Evolutionary conservation across 2,888 invertebrate genomes (phyloP), one percentile per base, ranked within the genome.

Genomic region (Callimorpha dominula): DNA sequence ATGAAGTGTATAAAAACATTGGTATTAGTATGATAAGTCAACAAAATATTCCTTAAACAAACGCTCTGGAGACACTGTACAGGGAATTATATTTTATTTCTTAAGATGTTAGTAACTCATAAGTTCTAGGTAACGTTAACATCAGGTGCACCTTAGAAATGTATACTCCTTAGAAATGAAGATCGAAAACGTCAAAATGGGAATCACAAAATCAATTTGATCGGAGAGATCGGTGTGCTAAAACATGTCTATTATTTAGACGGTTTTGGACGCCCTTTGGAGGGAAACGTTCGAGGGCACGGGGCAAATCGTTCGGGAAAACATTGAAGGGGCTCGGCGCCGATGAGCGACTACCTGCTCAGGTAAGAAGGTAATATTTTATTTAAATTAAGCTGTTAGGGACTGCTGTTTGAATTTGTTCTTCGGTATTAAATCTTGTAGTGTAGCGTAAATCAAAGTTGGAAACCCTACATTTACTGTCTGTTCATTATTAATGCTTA

Each of bases 231-330:
- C 86, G 90, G 88, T 88, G 83, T 88, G 88, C 89, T 92, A 89
- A 91, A 92, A 91, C 92, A 91, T 92, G 92, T 91, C 91, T 89
- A 92, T 93, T 94, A 94, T 93, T 93, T 92, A 93, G 88, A 85
- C 85, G 82, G 87, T 86, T 88, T 87, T 84, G 89, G 86, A 88
- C 82, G 78, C 81, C 86, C 83, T 79, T 75, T 79, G 81, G 74
- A 82, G 84, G 85, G 84, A 85, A 60, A 82, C 85, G 84, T 83
- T 79, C 71, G 86, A 86, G 89, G 90, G 88, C 88, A 86, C 77
- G 83, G 88, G 88, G 90, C 88, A 89, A 91, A 91, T 88, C 89
- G 90, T 87, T 89, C 83, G 86, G 85, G 89, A 87, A 92, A 91
- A 91, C 89, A 89, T 89, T 87, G 89, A 88, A 89, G 88, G 89